Percentiles rank a stretch among this genome's conserved stretches.
These are phyloP conservation scores for Rhagium mordax DNA, from an alignment of 2,888 invertebrate species.

Conservation along the genomic window DNA sequence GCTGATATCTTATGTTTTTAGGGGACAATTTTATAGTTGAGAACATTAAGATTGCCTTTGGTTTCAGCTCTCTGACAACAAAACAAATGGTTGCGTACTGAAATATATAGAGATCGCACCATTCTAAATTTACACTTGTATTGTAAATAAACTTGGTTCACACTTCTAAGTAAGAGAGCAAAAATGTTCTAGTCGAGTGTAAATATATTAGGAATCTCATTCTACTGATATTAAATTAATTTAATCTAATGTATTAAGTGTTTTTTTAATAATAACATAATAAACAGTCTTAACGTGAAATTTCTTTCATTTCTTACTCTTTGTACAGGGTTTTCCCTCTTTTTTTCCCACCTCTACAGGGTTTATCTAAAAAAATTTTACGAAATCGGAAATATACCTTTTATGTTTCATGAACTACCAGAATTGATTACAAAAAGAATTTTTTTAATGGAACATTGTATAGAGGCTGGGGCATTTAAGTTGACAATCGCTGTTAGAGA, in stretches of 20 bases:
- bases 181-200: slow-evolving; percentile 67
- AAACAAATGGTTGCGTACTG: slow-evolving; percentile 36
- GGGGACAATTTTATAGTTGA: slow-evolving; percentile 1
- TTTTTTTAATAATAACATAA: slow-evolving; percentile 65
- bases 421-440: no score
- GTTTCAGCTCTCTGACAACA: slow-evolving; percentile 49
- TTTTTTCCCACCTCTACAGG: no score
- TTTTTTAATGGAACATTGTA: no score
- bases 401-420: no score
- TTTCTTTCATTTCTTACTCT: slow-evolving; percentile 11
- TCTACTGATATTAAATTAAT: slow-evolving; percentile 65
- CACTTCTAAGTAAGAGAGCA: slow-evolving; percentile 54
- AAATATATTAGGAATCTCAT: slow-evolving; percentile 65
- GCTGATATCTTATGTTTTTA: slow-evolving; percentile 30
- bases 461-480: no score
- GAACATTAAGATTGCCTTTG: slow-evolving; percentile 50
- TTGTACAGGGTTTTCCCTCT: no score
- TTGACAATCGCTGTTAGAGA: no score
- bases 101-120: slow-evolving; percentile 39
- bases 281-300: slow-evolving; percentile 53
- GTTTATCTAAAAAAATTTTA: no score
- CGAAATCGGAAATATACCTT: no score
- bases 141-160: slow-evolving; percentile 57
- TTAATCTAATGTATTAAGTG: slow-evolving; percentile 65
- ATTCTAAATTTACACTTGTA: slow-evolving; percentile 57